Evolutionary conservation across 2,113 vertebrate species (phyloP).

Genomic region (Pluvianellus socialis): DNA sequence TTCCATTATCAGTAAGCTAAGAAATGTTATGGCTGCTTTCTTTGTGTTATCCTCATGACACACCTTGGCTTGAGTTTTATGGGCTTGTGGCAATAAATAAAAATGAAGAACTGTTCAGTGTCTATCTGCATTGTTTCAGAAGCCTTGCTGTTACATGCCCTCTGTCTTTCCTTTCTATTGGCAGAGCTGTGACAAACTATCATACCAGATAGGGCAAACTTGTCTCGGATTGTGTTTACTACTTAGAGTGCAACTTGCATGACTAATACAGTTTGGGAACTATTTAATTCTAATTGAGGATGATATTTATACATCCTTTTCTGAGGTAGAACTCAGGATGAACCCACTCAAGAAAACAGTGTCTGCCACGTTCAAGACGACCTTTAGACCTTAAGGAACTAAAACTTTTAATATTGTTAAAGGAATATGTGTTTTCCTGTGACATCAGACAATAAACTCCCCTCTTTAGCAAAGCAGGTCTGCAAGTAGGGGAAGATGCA

Average conservation of each 20-base stretch:
- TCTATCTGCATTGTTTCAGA: neutral
- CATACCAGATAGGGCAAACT: neutral
- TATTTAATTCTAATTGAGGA: neutral
- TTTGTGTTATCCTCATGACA: neutral
- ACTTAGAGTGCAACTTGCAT: neutral
- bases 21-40: neutral
- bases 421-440: neutral
- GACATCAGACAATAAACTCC: neutral
- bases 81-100: neutral
- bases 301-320: neutral
- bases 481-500: neutral
- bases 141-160: neutral
- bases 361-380: neutral
- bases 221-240: neutral
- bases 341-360: neutral
- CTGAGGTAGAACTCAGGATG: neutral
- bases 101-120: neutral
- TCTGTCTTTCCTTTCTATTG: neutral
- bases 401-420: neutral
- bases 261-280: neutral
- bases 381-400: neutral
- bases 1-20: neutral
- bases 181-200: neutral
- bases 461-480: neutral
- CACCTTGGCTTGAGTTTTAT: neutral